Percentiles rank a stretch among this genome's conserved stretches.
Evolutionary conservation across 2,113 vertebrate genomes (phyloP).

Genomic region (Heteronetta atricapilla): DNA sequence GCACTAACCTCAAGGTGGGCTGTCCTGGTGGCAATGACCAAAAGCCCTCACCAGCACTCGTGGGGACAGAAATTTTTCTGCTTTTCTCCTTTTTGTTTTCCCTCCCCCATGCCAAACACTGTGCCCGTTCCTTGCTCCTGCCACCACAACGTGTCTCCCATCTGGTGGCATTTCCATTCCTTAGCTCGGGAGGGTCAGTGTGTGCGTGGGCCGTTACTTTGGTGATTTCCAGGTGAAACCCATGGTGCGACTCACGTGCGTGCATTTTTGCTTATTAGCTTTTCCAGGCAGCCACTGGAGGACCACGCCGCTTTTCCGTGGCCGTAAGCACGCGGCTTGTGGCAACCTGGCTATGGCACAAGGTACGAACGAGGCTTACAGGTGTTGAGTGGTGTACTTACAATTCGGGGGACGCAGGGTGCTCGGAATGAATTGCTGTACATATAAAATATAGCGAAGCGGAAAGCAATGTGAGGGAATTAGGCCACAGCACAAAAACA

Average conservation of each 20-base stretch:
- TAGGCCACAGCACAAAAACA: slow-evolving; percentile 91
- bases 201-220: neutral
- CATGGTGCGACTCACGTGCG: neutral
- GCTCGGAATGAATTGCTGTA: slow-evolving; percentile 85
- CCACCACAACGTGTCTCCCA: neutral
- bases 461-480: slow-evolving; percentile 86
- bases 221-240: neutral
- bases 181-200: neutral
- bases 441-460: slow-evolving; percentile 87
- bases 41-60: neutral
- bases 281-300: slow-evolving; percentile 7
- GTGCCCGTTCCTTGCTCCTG: neutral
- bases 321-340: slow-evolving; percentile 11
- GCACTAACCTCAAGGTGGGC: neutral
- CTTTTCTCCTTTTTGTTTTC: neutral
- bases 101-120: neutral
- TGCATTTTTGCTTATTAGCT: neutral
- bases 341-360: slow-evolving; percentile 32
- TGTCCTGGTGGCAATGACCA: neutral
- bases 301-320: neutral
- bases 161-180: neutral
- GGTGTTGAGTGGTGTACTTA: slow-evolving; percentile 75
- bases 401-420: slow-evolving; percentile 79
- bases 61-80: neutral
- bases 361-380: slow-evolving; percentile 52